Evolutionary conservation across 2,113 vertebrate genomes (phyloP).

Genomic region (mouse (Mus musculus)): DNA sequence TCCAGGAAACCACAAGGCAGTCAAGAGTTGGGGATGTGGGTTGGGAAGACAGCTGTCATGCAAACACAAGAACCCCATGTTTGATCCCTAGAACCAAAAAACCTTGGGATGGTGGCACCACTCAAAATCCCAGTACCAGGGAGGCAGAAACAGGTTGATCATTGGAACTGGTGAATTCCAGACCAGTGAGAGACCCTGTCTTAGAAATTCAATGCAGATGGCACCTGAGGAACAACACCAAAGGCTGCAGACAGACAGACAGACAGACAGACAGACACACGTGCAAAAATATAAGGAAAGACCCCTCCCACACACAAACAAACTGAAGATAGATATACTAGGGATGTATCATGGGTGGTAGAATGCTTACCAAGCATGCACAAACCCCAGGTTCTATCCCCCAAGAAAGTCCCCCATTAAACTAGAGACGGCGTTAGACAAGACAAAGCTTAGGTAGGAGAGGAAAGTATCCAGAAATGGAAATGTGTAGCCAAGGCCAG

Average conservation of each 20-base stretch:
- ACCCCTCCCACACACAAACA: background rate
- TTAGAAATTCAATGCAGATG: background rate
- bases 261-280: background rate
- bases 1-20: background rate
- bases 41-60: background rate
- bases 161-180: background rate
- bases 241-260: background rate
- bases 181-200: background rate
- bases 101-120: background rate
- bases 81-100: background rate
- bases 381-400: background rate
- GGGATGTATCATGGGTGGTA: no score
- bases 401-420: background rate
- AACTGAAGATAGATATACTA: background rate
- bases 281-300: background rate
- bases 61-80: background rate
- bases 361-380: background rate
- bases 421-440: background rate
- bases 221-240: background rate
- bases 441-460: background rate
- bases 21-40: accelerated
- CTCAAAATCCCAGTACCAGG: background rate
- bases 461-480: background rate
- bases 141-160: no score
- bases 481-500: background rate